phyloP scores from a whole-genome alignment of 2,113 vertebrate genomes.

The Condylura cristata region DNA sequence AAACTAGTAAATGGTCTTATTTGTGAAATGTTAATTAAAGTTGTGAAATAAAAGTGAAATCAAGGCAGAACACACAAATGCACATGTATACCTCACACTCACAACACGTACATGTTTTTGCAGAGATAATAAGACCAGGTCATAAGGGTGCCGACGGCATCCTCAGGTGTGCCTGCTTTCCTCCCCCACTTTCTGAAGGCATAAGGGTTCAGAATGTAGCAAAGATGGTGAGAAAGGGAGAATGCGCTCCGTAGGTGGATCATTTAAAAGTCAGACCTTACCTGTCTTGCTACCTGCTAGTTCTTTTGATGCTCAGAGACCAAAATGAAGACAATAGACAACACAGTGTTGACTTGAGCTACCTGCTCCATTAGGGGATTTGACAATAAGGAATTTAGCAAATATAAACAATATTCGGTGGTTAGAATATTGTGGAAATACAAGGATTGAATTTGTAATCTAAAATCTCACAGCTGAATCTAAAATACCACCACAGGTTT shows the following conservation, averaged over 20 bases:
- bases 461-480: neutral
- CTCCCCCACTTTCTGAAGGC: neutral
- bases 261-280: neutral
- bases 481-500: neutral
- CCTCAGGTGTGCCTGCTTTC: neutral
- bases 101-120: neutral
- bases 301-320: neutral
- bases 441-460: neutral
- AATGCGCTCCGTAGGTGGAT: neutral
- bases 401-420: neutral
- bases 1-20: neutral
- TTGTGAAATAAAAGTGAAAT: neutral
- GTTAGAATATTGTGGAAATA: neutral
- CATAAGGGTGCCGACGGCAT: neutral
- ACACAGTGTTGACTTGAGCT: neutral
- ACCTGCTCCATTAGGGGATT: neutral
- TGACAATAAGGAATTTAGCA: neutral
- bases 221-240: neutral
- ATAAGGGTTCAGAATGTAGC: neutral
- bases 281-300: neutral
- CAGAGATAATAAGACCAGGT: neutral
- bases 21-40: neutral
- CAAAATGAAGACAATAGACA: fast-evolving
- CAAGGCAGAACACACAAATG: neutral
- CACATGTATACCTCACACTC: neutral